Evolutionary conservation across 30 jellyfish, hydroid and myxozoan species (phyloP).

Genomic region (Chironex yamaguchii): DNA sequence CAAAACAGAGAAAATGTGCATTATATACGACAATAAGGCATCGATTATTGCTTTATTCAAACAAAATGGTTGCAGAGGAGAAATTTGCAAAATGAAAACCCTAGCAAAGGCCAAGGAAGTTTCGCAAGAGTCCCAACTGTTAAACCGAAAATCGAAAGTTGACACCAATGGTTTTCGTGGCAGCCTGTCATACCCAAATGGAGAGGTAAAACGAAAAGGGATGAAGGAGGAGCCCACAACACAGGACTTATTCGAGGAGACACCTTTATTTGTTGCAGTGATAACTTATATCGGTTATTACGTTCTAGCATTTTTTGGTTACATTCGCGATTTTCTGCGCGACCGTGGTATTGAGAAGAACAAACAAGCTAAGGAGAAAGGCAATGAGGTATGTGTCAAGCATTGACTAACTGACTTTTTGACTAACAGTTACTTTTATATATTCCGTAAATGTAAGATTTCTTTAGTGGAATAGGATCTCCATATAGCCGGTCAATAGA

Average conservation of each 20-base stretch:
- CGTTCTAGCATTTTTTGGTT: constrained; percentile 85
- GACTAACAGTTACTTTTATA: too few relatives aligned
- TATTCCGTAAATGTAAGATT: too few relatives aligned
- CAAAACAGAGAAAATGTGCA: too few relatives aligned
- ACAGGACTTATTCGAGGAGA: constrained; percentile 83
- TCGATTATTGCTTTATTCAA: too few relatives aligned
- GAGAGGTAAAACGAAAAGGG: background rate
- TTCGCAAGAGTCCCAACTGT: background rate
- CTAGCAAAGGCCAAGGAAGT: background rate
- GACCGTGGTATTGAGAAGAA: constrained; percentile 83
- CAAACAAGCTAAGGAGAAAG: constrained; percentile 90
- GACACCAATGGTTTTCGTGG: background rate
- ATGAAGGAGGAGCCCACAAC: constrained; percentile 2
- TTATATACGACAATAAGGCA: too few relatives aligned
- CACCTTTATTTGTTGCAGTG: constrained; percentile 94
- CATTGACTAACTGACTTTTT: too few relatives aligned
- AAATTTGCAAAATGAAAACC: background rate
- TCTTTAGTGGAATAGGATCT: too few relatives aligned
- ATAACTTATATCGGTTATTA: constrained; percentile 95
- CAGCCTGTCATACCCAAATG: background rate
- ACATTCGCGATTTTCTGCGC: constrained; percentile 85
- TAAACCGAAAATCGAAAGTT: background rate
- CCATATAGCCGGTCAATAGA: too few relatives aligned
- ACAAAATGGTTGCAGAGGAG: background rate
- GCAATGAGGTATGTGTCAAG: constrained; percentile 84